Evolutionary conservation across 2,888 invertebrate genomes (phyloP), one percentile per base, ranked within the genome.

Genomic region (Cosmopolites sordidus): DNA sequence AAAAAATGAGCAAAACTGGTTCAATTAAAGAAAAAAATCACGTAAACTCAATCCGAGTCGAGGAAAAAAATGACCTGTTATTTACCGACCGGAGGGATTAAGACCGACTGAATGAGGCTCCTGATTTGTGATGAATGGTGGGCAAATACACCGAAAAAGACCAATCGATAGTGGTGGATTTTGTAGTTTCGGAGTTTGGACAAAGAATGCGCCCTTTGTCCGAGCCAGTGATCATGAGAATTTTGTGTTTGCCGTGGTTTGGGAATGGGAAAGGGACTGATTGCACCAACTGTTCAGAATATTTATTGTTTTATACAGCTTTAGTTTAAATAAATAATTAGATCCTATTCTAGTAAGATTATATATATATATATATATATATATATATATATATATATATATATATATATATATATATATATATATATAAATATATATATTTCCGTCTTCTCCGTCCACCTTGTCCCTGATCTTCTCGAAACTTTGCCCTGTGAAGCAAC

Each of bases 181-280:
- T 33, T 33, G 33, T 33, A 12, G 12, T 12, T 12, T 33, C n/a
- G 33, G 33, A 33, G 33, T 33, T 22, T 33, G 8, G 44, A 45
- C 18, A 33, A 51, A 56, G 51, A 51, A 56, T 56, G 48, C 42
- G 51, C 51, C 56, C 56, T 51, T 56, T 56, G 48, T 56, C 43
- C 44, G 44, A 41, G 41, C 38, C 48, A 48, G 51, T 56, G 48
- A 51, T 51, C 48, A 56, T 56, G 56, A 50, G 56, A 56, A 56
- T 51, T 48, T 51, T 47, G 38, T 48, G 55, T 54, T 54, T 49
- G 40, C 43, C 38, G 51, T 22, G 51, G 50, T 55, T 56, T 55
- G 33, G 39, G 9, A 29, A 12, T 1, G 18, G 18, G 27, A 11
- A 16, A 43, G 29, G 37, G 47, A 22, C 18, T 14, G 27, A 14